A percentile compares a stretch with the other conserved stretches of the same genome.
These are phyloP conservation scores for Laothoe populi DNA, from an alignment of 2,888 invertebrate species.

Conservation along the genomic window DNA sequence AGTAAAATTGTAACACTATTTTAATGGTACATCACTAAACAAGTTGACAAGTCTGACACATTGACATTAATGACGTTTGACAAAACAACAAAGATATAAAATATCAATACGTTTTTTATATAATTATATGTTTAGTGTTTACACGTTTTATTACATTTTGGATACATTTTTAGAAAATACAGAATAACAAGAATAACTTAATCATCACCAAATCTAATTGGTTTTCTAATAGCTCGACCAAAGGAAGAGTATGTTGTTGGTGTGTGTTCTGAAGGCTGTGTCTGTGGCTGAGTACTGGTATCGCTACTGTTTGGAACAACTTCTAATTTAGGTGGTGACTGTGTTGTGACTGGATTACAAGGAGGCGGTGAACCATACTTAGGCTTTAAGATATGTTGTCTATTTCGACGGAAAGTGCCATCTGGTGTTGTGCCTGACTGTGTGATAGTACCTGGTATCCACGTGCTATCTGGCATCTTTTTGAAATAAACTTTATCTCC, in stretches of 20 bases:
- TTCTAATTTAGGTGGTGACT: not conserved
- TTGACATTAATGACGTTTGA: not conserved
- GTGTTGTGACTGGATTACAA: not conserved
- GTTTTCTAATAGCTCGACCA: not conserved
- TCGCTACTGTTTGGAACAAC: not conserved
- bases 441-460: constrained; percentile 16
- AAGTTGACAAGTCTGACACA: constrained; percentile 9
- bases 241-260: not conserved
- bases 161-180: not conserved
- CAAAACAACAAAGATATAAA: too few species aligned
- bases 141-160: too few species aligned
- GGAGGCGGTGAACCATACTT: not conserved
- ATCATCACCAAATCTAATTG: not conserved
- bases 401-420: constrained; percentile 19
- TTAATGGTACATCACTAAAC: too few species aligned
- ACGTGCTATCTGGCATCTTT: constrained; percentile 12
- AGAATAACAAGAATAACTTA: not conserved
- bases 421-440: not conserved
- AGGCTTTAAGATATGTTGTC: constrained; percentile 6
- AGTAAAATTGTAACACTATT: too few species aligned
- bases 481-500: constrained; percentile 24
- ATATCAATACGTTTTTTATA: too few species aligned
- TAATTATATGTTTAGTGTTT: too few species aligned
- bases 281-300: not conserved
- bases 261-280: not conserved